Evolutionary conservation across 2,888 invertebrate species (phyloP).

Genomic region (Diloba caeruleocephala): DNA sequence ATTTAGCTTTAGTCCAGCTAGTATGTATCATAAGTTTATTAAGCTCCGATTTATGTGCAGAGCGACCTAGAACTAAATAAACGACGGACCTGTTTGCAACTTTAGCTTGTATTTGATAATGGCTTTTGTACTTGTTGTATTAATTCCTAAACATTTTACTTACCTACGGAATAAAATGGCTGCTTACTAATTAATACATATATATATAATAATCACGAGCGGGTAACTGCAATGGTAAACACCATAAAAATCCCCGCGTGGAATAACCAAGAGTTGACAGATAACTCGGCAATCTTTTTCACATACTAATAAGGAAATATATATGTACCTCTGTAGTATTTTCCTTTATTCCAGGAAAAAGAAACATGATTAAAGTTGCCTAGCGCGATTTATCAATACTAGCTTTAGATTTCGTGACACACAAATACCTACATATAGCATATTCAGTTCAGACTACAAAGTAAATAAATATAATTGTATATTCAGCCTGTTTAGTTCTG

Average conservation of each 20-base stretch:
- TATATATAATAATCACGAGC: conserved; percentile 13
- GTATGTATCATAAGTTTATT: conserved; percentile 20
- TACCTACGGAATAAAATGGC: too few relatives aligned
- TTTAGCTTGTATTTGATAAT: conserved; percentile 1
- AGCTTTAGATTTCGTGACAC: not conserved
- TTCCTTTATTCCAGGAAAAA: conserved; percentile 3
- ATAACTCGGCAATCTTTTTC: not conserved
- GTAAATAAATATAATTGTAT: not conserved
- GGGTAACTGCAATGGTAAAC: conserved; percentile 9
- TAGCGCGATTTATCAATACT: too few relatives aligned
- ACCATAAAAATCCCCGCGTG: conserved; percentile 20
- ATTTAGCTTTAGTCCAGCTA: too few relatives aligned
- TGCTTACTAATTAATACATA: too few relatives aligned
- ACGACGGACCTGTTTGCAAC: conserved; percentile 4
- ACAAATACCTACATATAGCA: not conserved
- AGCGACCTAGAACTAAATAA: conserved; percentile 6
- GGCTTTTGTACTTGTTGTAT: not conserved
- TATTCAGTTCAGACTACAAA: not conserved
- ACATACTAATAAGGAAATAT: too few relatives aligned
- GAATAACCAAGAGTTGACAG: not conserved
- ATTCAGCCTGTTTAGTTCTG: conserved; percentile 10
- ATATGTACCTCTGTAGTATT: not conserved
- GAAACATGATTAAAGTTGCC: conserved; percentile 1
- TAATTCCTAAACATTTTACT: too few relatives aligned
- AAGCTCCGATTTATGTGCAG: conserved; percentile 15